phyloP scores from a whole-genome alignment of 2,113 vertebrate genomes.

The Psittacula cyanocephala region DNA sequence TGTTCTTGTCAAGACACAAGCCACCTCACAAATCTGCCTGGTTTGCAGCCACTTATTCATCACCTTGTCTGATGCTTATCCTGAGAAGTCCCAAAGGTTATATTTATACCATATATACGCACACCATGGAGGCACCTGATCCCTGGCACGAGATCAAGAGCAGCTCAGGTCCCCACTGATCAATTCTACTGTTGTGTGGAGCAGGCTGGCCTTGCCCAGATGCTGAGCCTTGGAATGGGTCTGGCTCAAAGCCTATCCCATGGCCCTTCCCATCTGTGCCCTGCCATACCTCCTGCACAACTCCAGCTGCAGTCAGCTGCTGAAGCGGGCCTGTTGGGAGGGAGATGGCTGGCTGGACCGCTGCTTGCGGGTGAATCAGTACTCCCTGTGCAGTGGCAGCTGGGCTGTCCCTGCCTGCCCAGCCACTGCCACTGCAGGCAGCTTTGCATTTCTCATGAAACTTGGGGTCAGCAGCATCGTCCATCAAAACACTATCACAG shows the following conservation, averaged over 20 bases:
- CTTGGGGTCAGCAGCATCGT: neutral
- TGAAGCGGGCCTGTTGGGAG: neutral
- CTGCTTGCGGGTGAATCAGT: rapidly evolving
- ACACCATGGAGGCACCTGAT: neutral
- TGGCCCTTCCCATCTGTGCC: neutral
- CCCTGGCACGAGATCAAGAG: neutral
- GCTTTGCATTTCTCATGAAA: neutral
- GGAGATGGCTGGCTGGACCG: rapidly evolving
- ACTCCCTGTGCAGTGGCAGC: neutral
- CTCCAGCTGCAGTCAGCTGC: neutral
- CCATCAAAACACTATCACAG: neutral
- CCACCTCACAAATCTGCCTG: neutral
- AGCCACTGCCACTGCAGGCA: neutral
- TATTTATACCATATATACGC: neutral
- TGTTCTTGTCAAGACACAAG: neutral
- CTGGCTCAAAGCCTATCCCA: rapidly evolving
- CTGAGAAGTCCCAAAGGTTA: neutral
- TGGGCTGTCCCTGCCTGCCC: neutral
- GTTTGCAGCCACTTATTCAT: neutral
- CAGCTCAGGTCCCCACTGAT: neutral
- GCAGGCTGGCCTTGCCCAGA: neutral
- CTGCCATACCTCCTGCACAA: neutral
- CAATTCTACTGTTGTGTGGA: neutral
- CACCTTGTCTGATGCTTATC: neutral
- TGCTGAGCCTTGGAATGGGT: rapidly evolving